Conservation (phyloP, 2,888 invertebrate genomes). For the Allacma fusca region DNA sequence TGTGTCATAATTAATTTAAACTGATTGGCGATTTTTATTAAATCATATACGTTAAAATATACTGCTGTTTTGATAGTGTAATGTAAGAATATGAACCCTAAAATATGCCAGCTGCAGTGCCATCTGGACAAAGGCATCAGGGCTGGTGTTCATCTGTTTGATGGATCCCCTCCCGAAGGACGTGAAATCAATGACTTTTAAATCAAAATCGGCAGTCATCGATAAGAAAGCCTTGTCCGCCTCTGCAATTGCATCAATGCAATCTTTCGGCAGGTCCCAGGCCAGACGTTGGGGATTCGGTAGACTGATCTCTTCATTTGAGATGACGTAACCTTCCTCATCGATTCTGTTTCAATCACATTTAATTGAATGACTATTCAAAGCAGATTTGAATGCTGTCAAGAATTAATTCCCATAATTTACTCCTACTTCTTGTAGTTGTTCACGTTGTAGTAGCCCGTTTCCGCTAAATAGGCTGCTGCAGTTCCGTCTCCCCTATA, state of each 20-base stretch:
- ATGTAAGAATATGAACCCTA: slow-evolving; percentile 65
- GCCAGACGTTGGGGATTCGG: slow-evolving; percentile 72
- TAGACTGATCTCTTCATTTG: slow-evolving; percentile 75
- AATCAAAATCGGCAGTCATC: slow-evolving; percentile 87
- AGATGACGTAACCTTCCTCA: no score
- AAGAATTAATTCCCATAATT: no score
- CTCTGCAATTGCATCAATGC: slow-evolving; percentile 75
- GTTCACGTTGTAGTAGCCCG: no score
- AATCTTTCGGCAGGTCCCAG: slow-evolving; percentile 81
- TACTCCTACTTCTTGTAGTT: no score
- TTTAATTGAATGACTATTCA: no score
- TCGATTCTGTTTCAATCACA: no score
- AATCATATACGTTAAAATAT: no score
- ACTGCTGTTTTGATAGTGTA: no score
- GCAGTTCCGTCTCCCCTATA: no score
- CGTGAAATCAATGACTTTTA: slow-evolving; percentile 84
- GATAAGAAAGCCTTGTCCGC: slow-evolving; percentile 71
- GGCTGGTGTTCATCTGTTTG: slow-evolving; percentile 90
- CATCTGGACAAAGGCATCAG: slow-evolving; percentile 98
- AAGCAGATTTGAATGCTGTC: no score
- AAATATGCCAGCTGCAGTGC: slow-evolving; percentile 94
- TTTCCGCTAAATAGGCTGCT: no score
- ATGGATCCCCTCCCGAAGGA: slow-evolving; percentile 95
- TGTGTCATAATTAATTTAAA: slow-evolving; percentile 43
- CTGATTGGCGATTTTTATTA: no score